phyloP scores from a whole-genome alignment of 2,797 vertebrate genomes.

The Apogon hyalosoma region DNA sequence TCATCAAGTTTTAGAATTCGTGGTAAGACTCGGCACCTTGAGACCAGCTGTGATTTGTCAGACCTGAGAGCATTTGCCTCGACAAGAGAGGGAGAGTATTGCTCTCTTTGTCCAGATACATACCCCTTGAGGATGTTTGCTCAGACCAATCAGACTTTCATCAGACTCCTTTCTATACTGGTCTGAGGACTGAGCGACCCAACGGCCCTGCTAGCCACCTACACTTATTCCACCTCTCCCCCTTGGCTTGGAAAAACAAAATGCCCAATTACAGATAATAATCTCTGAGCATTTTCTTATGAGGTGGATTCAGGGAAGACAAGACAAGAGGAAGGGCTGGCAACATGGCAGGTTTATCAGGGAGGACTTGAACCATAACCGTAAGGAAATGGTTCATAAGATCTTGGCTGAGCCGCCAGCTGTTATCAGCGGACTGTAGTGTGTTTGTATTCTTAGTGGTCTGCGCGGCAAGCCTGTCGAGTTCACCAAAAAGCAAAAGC shows the following conservation, averaged over 20 bases:
- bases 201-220: constrained; percentile 14
- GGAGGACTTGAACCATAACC: constrained; percentile 37
- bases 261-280: constrained; percentile 66
- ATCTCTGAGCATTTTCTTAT: constrained; percentile 59
- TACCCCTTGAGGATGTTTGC: constrained; percentile 73
- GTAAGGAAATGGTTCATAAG: constrained; percentile 44
- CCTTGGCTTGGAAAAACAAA: constrained; percentile 55
- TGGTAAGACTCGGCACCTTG: constrained; percentile 46
- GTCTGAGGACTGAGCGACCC: constrained; percentile 41
- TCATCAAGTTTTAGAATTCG: constrained; percentile 45
- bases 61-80: constrained; percentile 64
- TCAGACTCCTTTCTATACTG: constrained; percentile 65
- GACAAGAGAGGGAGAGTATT: constrained; percentile 59
- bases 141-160: constrained; percentile 77
- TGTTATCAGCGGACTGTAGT: constrained; percentile 1
- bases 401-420: constrained; percentile 39
- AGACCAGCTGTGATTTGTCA: constrained; percentile 62
- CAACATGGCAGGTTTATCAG: constrained; percentile 18
- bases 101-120: constrained; percentile 68
- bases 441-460: constrained; percentile 2
- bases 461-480: constrained; percentile 20
- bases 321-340: constrained; percentile 22
- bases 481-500: constrained; percentile 5
- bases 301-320: constrained; percentile 32
- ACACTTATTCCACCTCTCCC: constrained; percentile 33